Evolutionary conservation across 2,797 vertebrate genomes (phyloP).

Genomic region (Microhierax caerulescens): DNA sequence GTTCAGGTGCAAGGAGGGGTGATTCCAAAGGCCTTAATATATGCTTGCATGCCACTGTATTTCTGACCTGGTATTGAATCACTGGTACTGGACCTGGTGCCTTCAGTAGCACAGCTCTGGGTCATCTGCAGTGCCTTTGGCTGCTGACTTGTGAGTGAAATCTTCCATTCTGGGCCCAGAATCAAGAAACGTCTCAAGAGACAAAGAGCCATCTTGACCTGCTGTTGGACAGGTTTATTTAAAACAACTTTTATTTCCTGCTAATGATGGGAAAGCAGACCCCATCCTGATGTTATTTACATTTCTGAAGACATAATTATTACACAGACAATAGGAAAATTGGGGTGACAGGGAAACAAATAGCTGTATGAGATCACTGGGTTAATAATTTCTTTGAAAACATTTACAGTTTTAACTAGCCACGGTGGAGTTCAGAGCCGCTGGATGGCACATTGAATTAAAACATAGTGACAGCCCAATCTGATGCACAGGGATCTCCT

Average conservation of each 20-base stretch:
- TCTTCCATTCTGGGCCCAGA: neutral
- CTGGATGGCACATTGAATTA: neutral
- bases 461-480: neutral
- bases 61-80: neutral
- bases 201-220: slow-evolving; percentile 34
- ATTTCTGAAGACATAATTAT: neutral
- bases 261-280: neutral
- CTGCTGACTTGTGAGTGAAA: neutral
- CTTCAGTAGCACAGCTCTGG: neutral
- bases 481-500: slow-evolving; percentile 12
- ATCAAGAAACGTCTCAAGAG: neutral
- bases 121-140: accelerated
- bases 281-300: slow-evolving; percentile 24
- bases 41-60: neutral
- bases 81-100: neutral
- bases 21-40: neutral
- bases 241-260: neutral
- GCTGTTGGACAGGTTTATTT: slow-evolving; percentile 68
- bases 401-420: neutral
- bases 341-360: neutral
- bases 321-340: neutral
- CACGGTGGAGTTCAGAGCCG: neutral
- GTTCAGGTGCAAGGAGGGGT: neutral
- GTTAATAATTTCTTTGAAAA: neutral
- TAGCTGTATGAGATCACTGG: neutral